Percentiles rank a stretch among this genome's conserved stretches.
Conservation (phyloP, 2,888 invertebrate genomes). For the Schizaphis graminum region DNA sequence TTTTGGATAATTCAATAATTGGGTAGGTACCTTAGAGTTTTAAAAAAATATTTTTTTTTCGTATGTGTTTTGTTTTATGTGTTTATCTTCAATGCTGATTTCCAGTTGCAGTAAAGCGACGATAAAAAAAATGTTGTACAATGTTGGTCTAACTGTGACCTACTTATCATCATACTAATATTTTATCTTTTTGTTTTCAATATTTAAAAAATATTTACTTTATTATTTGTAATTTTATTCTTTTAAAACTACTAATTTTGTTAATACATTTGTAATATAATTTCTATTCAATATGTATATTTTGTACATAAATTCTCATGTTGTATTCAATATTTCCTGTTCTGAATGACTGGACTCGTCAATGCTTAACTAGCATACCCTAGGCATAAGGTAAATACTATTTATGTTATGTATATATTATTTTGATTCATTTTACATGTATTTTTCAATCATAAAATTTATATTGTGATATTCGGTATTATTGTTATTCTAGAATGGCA, state of each 20-base stretch:
- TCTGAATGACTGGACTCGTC: not conserved
- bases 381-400: not conserved
- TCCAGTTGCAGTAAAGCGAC: not conserved
- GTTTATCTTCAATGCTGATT: not conserved
- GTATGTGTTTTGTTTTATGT: too few species aligned
- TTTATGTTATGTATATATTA: not conserved
- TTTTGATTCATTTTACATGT: not conserved
- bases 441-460: not conserved
- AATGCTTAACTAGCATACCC: not conserved
- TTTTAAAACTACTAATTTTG: not conserved
- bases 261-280: not conserved
- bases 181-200: constrained; percentile 42
- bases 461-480: not conserved
- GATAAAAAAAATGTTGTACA: not conserved
- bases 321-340: not conserved
- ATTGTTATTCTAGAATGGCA: constrained; percentile 74
- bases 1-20: too few species aligned
- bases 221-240: not conserved
- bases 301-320: not conserved
- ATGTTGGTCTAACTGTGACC: constrained; percentile 62
- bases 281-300: not conserved
- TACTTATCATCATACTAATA: constrained; percentile 49
- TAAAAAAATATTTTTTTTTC: too few species aligned
- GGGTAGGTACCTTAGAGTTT: too few species aligned
- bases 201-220: constrained; percentile 25